Base-by-base conservation (phyloP, 2,113 vertebrate genomes). In the Phyllostomus discolor region DNA sequence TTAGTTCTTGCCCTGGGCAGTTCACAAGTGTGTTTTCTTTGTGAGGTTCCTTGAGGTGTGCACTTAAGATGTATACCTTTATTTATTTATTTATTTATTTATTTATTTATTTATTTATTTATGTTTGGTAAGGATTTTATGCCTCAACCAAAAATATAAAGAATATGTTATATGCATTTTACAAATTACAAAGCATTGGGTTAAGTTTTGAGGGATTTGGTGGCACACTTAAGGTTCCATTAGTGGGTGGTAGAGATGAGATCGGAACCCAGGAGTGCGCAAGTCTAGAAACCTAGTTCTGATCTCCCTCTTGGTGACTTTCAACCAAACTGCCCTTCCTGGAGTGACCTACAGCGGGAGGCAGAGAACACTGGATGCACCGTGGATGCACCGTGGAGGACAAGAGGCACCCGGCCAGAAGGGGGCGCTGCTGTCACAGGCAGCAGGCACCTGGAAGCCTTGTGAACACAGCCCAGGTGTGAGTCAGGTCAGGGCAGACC, bases 261-360 rank as follows among this genome's bases (percentile, higher is more conserved):
- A 28, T 31, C 19, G 54, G 24, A 79, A 79, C 7, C 20, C 69
- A 22, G 22, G 59, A 66, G 19, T 24, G 33, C 31, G 26, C 35
- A 17, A 31, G 4, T 22, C 67, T n/a, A 14, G 33, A 86, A 64
- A 73, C 15, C 10, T 9, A 5, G 11, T 16, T 85, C 38, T 64
- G 48, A 12, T 33, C 12, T 33, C 24, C 7, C 31, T 35, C 20
- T 22, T 7, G 20, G 31, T 16, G 48, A 12, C 72, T 87, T 93
- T 84, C 72, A 9, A 35, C 16, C 4, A 19, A 80, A 10, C 57
- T 22, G 82, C 91, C 79, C 73, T 96, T 94, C 82, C 64, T 20
- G 0, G 5, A 22, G 33, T 28, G 26, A 17, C 95, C 97, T 96
- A 67, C 33, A 95, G 97, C 62, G 83, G 91, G 81, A 46, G 26